A percentile compares a stretch with the other conserved stretches of the same genome.
These are phyloP conservation scores for Nasonia vitripennis DNA, from an alignment of 1,140 invertebrate species.

Conservation along the genomic window DNA sequence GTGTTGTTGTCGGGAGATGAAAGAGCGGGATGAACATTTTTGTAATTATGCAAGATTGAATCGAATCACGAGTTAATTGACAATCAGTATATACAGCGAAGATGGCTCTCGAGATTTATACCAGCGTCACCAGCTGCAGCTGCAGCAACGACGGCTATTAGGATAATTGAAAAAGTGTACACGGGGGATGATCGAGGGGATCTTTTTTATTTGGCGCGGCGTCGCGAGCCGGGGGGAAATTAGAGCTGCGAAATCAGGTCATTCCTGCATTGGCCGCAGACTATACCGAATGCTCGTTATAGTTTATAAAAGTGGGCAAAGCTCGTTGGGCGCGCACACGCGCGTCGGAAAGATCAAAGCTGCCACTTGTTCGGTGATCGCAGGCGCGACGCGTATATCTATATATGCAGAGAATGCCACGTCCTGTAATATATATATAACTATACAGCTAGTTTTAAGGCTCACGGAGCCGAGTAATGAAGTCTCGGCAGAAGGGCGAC, in stretches of 20 bases:
- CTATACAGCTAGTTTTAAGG: neutral
- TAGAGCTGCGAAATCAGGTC: neutral
- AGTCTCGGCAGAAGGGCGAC: neutral
- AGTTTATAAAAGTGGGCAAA: neutral
- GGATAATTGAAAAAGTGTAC: neutral
- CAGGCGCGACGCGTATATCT: too few relatives aligned
- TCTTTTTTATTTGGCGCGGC: neutral
- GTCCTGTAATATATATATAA: neutral
- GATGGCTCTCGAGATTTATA: neutral
- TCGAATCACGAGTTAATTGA: neutral
- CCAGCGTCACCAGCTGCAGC: neutral
- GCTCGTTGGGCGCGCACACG: neutral
- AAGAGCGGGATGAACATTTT: neutral
- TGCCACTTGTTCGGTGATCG: neutral
- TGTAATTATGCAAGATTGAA: neutral
- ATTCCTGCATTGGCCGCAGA: neutral
- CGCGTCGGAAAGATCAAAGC: too few relatives aligned
- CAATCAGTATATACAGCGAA: neutral
- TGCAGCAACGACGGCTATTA: neutral
- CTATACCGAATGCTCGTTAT: neutral
- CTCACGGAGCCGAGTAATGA: neutral
- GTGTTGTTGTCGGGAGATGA: neutral
- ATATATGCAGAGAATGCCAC: too few relatives aligned
- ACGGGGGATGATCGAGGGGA: neutral
- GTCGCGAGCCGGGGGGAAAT: neutral